Conservation (phyloP, 2,797 vertebrate genomes). For the Chelmon rostratus region DNA sequence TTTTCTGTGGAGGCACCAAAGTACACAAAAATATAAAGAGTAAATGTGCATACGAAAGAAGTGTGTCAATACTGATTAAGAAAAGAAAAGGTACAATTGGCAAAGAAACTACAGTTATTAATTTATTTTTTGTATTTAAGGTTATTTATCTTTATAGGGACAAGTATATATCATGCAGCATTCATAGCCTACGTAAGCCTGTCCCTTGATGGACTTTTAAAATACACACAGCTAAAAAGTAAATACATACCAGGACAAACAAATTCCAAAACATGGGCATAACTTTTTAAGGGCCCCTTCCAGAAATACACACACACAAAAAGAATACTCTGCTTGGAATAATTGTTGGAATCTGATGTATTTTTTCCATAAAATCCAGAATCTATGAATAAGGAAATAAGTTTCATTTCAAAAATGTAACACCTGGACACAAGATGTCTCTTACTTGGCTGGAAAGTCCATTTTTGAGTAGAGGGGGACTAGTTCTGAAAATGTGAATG, state of each 20-base stretch:
- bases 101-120: too few species aligned
- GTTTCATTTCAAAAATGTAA: background rate
- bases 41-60: background rate
- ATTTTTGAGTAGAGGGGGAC: background rate
- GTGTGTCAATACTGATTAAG: background rate
- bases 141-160: background rate
- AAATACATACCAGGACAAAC: too few species aligned
- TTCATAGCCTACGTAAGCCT: background rate
- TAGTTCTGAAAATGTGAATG: background rate
- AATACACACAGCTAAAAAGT: background rate
- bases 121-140: too few species aligned
- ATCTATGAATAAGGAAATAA: background rate
- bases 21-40: background rate
- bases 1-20: constrained; percentile 85
- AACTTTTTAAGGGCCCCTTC: background rate
- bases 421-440: background rate
- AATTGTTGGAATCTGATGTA: background rate
- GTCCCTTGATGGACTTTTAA: background rate
- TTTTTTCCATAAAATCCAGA: background rate
- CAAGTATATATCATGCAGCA: too few species aligned
- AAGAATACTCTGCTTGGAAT: too few species aligned
- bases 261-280: background rate
- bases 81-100: too few species aligned
- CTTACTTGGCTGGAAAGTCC: background rate
- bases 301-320: background rate